Base-by-base conservation (phyloP, 1,140 invertebrate genomes). In the Lepidurus apus region DNA sequence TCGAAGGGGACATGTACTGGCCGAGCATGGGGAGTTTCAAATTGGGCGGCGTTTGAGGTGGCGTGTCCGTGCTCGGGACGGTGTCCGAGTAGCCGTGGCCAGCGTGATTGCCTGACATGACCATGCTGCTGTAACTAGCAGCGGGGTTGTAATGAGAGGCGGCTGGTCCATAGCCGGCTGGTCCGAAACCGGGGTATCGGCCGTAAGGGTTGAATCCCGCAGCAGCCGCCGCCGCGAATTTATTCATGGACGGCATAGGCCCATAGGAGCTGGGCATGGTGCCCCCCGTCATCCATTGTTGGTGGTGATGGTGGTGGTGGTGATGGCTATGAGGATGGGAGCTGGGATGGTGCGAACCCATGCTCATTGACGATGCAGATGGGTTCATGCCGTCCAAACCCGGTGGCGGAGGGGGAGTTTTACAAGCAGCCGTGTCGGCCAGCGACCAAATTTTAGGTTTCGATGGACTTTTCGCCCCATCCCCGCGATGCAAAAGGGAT, bases 381-480 rank as follows among this genome's bases (percentile, higher is more conserved):
- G 82, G 77, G 21, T 78, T 47, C 79, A 73, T 9, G 79, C 78
- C 74, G 65, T 65, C 53, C 13, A 65, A 65, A 24, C 42, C 42
- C 65, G 78, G 75, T 24, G 89, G 87, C 1, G 92, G 92, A 42
- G 94, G 93, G 1, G 93, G 94, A 9, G 93, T 96, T 85, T 97
- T 97, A 85, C 95, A 97, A n/a, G 95, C 96, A 21, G 96, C 96
- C 43, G 95, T 97, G 85, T 98, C 95, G 42, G 96, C 96, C 81
- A 98, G 85, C 7, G 95, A 97, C 96, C 96, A 98, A 82, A 98
- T 98, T 86, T 98, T 96, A 26, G 96, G 96, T 84, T 98, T 97
- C 13, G 53, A 65, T 7, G 53, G 53, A 65, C 53, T 65, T 65
- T 65, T 65, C 8, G 53, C 53, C 6, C 53, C 53, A n/a, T 65